These are phyloP conservation scores for Saccopteryx bilineata DNA, from an alignment of 2,113 vertebrate genomes.

Conservation along the genomic window DNA sequence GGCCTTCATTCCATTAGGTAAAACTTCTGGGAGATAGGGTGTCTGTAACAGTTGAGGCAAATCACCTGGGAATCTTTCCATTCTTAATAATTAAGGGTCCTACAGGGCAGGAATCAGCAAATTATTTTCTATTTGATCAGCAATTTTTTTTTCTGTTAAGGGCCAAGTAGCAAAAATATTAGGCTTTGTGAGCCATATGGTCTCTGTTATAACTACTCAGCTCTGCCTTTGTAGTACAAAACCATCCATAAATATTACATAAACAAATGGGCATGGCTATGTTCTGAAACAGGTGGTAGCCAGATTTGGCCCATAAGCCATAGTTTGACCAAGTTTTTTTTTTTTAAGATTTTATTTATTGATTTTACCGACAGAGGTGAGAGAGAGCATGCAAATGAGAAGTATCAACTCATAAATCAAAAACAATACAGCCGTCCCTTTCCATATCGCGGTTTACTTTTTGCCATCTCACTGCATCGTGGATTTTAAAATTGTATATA, in stretches of 20 bases:
- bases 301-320: not conserved
- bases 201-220: not conserved
- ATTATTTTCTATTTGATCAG: not conserved
- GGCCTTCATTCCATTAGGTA: not conserved
- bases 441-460: no score
- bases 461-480: no score
- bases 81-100: conserved; percentile 9
- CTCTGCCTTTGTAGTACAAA: not conserved
- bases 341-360: no score
- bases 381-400: no score
- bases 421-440: no score
- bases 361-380: no score
- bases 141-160: not conserved
- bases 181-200: not conserved
- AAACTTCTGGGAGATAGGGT: not conserved
- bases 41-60: not conserved
- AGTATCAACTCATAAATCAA: no score
- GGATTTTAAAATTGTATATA: no score
- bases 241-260: not conserved
- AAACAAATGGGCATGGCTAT: not conserved
- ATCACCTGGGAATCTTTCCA: not conserved
- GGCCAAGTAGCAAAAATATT: not conserved
- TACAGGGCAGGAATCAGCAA: not conserved
- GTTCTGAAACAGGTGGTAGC: not conserved
- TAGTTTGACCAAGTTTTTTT: not conserved